Evolutionary conservation across 1,140 invertebrate species (phyloP), one percentile per base, ranked within the genome.

Genomic region (Drosophila bocqueti): DNA sequence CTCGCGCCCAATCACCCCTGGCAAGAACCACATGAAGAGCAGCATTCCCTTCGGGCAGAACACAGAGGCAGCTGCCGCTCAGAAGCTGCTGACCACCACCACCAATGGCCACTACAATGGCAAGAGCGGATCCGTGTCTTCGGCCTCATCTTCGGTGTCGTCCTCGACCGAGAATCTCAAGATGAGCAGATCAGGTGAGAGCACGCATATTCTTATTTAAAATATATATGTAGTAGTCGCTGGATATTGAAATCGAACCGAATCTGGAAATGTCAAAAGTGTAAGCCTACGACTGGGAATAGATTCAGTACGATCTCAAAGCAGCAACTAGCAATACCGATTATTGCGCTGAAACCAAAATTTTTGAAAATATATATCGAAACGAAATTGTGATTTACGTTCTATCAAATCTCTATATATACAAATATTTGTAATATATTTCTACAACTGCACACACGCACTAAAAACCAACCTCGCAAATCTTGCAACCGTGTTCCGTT

Each of bases 11-110:
- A 76, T 80, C 10, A 93, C 92, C 40, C 89, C 92, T 43, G 91
- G 75, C 59, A 93, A 93, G 67, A 92, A 93, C 80, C 92, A 93
- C 80, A 85, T 92, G 85, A 93, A 90, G 58, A 93, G 92, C 89
- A 93, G 77, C 79, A 93, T 93, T 86, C 91, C 92, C 81, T 91
- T 93, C 38, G 52, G 61, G n/a, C 77, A 79, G 49, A 92, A 91
- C 46, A 74, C 78, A 58, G 82, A 92, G 55, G 79, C 81, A 34
- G 75, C 57, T 18, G 87, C 76, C 47, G 89, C 83, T 76, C 74
- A 86, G 38, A 76, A 81, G 64, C 71, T 83, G 31, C 72, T 77
- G 45, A 86, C 89, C 69, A 75, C 74, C 72, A 57, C 74, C 72
- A 64, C 57, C 63, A 90, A 91, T 64, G 85, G 85, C 61, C 81